phyloP scores from a whole-genome alignment of 92 coral and sea anemone species.

The Scolanthus callimorphus region DNA sequence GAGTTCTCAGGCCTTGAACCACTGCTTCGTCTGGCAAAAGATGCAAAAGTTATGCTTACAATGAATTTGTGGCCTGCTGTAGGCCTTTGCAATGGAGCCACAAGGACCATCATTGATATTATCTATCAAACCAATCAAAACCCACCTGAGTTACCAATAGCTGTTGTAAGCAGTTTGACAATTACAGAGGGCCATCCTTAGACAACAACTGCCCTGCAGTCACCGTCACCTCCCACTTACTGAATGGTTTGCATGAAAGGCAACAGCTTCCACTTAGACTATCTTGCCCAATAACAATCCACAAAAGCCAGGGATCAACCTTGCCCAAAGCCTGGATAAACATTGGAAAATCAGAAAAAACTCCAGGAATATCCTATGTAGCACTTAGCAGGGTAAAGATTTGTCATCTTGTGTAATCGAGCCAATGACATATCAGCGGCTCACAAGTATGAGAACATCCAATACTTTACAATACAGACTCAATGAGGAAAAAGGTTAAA shows the following conservation, averaged over 20 bases:
- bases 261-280: conserved; percentile 36
- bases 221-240: conserved; percentile 21
- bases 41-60: too few relatives aligned
- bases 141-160: too few relatives aligned
- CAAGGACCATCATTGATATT: conserved; percentile 19
- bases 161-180: conserved; percentile 48
- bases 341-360: conserved; percentile 36
- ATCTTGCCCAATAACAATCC: conserved; percentile 33
- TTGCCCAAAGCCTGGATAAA: conserved; percentile 46
- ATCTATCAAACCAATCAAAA: conserved; percentile 34
- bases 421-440: conserved; percentile 27
- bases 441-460: conserved; percentile 13
- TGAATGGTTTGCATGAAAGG: not conserved
- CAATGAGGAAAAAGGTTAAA: conserved; percentile 18
- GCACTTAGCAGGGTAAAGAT: conserved; percentile 20
- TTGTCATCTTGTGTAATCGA: conserved; percentile 23
- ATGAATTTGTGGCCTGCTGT: conserved; percentile 43
- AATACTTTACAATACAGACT: conserved; percentile 27
- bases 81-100: conserved; percentile 48
- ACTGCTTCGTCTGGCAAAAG: too few relatives aligned
- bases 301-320: too few relatives aligned
- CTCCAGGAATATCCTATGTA: conserved; percentile 40
- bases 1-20: conserved; percentile 50
- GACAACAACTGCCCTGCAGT: conserved; percentile 32
- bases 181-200: conserved; percentile 51